A percentile compares a stretch with the other conserved stretches of the same genome.
These are phyloP conservation scores for Tadarida brasiliensis DNA, from an alignment of 2,797 vertebrate species.

Conservation along the genomic window DNA sequence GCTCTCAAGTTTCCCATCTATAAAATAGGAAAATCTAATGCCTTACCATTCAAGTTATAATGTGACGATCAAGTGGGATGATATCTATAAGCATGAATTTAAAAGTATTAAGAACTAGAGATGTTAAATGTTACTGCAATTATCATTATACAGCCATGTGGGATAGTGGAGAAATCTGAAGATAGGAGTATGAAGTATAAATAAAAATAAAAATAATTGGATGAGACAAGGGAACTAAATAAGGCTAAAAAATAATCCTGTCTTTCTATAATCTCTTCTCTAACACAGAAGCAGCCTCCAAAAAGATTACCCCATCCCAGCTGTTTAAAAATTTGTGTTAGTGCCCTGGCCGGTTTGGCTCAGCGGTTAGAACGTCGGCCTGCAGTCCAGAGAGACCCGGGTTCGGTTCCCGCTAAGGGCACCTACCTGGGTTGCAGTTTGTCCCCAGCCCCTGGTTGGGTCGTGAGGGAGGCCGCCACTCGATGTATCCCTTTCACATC, in stretches of 20 bases:
- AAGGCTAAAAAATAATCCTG: not conserved
- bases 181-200: not conserved
- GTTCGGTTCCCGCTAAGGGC: no score
- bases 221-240: constrained; percentile 15
- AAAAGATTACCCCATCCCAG: not conserved
- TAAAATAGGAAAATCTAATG: not conserved
- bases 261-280: not conserved
- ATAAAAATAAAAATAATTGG: constrained; percentile 5
- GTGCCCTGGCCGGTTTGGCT: no score
- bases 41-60: not conserved
- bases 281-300: not conserved
- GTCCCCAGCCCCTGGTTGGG: no score
- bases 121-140: not conserved
- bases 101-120: not conserved
- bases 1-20: not conserved
- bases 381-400: no score
- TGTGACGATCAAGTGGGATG: not conserved
- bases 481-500: no score
- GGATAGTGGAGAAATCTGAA: not conserved
- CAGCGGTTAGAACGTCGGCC: no score
- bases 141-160: not conserved
- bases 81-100: not conserved
- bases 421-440: no score
- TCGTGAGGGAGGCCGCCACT: no score
- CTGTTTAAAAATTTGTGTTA: not conserved